Evolutionary conservation across 2,797 vertebrate species (phyloP).

Genomic region (Leptodactylus fallax): DNA sequence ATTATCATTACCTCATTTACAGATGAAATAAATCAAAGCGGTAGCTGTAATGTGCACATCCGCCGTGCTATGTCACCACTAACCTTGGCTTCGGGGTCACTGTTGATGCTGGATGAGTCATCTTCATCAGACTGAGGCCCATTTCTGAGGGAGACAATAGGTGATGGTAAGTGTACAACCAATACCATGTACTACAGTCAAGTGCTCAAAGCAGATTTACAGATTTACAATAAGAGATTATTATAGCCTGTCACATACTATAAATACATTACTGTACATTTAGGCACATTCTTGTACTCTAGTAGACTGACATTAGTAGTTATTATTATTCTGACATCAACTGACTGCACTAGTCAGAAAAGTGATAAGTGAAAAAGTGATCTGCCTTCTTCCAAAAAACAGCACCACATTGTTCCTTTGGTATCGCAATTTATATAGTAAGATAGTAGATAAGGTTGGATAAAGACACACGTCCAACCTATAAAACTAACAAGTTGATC

Average conservation of each 20-base stretch:
- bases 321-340: too few species aligned
- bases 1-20: not conserved
- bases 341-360: not conserved
- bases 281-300: too few species aligned
- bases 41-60: not conserved
- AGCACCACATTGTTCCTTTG: too few species aligned
- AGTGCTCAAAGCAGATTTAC: not conserved
- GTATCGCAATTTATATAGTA: too few species aligned
- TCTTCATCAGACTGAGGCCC: conserved; percentile 86
- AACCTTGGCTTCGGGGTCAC: conserved; percentile 91
- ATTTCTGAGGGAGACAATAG: conserved; percentile 75
- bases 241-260: not conserved
- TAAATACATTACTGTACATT: not conserved
- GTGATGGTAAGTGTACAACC: not conserved
- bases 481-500: too few species aligned
- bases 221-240: not conserved
- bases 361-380: too few species aligned
- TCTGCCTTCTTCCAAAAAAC: too few species aligned
- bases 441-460: too few species aligned
- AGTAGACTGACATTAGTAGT: too few species aligned
- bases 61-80: conserved; percentile 66
- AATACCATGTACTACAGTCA: not conserved
- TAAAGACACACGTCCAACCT: too few species aligned
- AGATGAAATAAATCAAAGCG: too few species aligned
- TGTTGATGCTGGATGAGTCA: conserved; percentile 87